Evolutionary conservation across 2,797 vertebrate species (phyloP).

Genomic region (Phoeniculus purpureus): DNA sequence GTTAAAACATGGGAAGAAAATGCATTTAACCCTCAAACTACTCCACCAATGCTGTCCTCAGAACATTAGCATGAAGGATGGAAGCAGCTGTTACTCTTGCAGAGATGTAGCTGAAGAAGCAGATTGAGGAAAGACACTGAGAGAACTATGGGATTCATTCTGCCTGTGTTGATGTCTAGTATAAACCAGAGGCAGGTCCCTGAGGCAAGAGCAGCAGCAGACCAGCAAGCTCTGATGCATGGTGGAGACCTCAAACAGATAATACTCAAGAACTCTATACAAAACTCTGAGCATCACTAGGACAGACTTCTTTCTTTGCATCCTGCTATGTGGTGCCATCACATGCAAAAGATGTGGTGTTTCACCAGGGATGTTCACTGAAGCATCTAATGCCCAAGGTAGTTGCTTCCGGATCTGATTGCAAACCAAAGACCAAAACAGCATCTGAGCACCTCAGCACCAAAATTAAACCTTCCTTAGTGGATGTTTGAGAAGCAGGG

Average conservation of each 20-base stretch:
- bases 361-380: neutral
- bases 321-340: rapidly evolving
- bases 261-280: neutral
- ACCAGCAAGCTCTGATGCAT: neutral
- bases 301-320: neutral
- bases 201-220: neutral
- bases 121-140: neutral
- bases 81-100: neutral
- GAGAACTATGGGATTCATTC: neutral
- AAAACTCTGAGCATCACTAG: neutral
- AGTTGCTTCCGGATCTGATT: neutral
- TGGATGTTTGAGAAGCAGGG: neutral
- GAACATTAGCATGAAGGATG: neutral
- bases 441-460: neutral
- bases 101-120: neutral
- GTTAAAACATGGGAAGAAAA: neutral
- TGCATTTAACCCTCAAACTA: neutral
- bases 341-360: neutral
- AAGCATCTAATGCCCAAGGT: neutral
- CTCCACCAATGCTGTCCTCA: neutral
- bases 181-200: neutral
- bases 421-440: neutral
- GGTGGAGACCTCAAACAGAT: neutral
- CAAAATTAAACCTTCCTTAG: neutral
- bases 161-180: neutral